These are phyloP conservation scores for Blennius ocellaris DNA, from an alignment of 2,113 vertebrate species.

Conservation along the genomic window DNA sequence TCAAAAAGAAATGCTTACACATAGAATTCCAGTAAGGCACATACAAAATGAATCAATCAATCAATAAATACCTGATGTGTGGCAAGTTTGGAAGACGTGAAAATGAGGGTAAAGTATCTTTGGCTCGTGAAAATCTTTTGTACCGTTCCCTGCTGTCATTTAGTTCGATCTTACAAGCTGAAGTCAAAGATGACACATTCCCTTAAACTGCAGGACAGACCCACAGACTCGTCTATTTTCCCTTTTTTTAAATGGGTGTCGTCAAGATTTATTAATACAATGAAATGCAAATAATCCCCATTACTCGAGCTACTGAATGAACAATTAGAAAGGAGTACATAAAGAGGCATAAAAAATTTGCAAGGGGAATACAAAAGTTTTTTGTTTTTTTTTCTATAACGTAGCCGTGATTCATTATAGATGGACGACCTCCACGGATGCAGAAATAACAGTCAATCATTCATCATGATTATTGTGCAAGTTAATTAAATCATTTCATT, in stretches of 20 bases:
- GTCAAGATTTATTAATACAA: conserved; percentile 21
- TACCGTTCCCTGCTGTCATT: conserved; percentile 24
- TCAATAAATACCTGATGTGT: conserved; percentile 44
- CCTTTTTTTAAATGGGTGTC: conserved; percentile 57
- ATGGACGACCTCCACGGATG: conserved; percentile 24
- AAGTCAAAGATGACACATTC: conserved; percentile 39
- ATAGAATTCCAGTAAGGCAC: conserved; percentile 67
- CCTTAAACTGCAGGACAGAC: conserved; percentile 54
- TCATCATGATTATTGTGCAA: conserved; percentile 47
- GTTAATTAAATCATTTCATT: conserved; percentile 44
- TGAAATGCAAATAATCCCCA: conserved; percentile 34
- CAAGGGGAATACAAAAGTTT: conserved; percentile 33
- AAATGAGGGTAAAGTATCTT: conserved; percentile 32
- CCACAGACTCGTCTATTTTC: conserved; percentile 35
- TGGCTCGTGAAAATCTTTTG: conserved; percentile 57
- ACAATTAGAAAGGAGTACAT: conserved; percentile 34
- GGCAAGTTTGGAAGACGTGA: conserved; percentile 57
- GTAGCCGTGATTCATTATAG: conserved; percentile 19
- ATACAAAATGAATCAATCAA: conserved; percentile 10
- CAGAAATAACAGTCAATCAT: conserved; percentile 63
- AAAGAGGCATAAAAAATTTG: conserved; percentile 32
- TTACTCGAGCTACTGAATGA: conserved; percentile 12
- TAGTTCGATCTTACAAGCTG: conserved; percentile 1
- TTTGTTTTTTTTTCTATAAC: conserved; percentile 38
- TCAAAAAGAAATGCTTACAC: conserved; percentile 33